phyloP scores from a whole-genome alignment of 2,113 vertebrate genomes.

The Notiomystis cincta region DNA sequence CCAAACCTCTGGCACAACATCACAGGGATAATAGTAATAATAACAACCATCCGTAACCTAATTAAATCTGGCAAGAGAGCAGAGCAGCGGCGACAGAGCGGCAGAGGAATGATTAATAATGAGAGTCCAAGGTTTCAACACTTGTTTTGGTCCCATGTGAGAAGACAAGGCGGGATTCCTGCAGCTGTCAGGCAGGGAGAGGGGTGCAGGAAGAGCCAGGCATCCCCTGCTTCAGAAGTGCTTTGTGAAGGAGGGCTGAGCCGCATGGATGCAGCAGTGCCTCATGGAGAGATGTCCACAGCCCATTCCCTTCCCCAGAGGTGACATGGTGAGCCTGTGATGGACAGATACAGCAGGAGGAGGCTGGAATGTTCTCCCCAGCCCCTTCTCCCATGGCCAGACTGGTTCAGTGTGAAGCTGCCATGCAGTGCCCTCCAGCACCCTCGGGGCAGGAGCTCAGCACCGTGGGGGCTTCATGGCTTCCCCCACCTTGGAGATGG shows the following conservation, averaged over 20 bases:
- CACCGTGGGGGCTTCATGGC: background rate
- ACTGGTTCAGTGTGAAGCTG: rapidly evolving
- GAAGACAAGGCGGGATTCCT: background rate
- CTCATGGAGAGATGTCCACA: background rate
- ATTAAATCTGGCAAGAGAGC: background rate
- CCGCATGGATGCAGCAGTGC: background rate
- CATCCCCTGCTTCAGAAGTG: background rate
- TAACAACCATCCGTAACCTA: background rate
- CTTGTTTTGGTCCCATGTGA: background rate
- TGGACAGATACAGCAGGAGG: background rate
- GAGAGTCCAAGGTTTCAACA: background rate
- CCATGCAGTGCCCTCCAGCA: background rate
- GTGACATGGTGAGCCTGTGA: background rate
- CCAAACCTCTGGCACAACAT: constrained; percentile 39
- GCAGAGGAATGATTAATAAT: background rate
- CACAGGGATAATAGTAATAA: background rate
- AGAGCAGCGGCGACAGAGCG: background rate
- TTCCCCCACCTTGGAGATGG: background rate
- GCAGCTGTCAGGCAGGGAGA: background rate
- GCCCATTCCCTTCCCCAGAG: background rate
- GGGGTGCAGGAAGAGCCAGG: background rate
- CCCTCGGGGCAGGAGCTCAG: background rate
- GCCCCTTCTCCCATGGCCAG: background rate
- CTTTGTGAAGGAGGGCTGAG: background rate
- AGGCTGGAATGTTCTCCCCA: background rate